Base-by-base conservation (phyloP, 2,797 vertebrate species). In the Petrocephalus schoutedeni region DNA sequence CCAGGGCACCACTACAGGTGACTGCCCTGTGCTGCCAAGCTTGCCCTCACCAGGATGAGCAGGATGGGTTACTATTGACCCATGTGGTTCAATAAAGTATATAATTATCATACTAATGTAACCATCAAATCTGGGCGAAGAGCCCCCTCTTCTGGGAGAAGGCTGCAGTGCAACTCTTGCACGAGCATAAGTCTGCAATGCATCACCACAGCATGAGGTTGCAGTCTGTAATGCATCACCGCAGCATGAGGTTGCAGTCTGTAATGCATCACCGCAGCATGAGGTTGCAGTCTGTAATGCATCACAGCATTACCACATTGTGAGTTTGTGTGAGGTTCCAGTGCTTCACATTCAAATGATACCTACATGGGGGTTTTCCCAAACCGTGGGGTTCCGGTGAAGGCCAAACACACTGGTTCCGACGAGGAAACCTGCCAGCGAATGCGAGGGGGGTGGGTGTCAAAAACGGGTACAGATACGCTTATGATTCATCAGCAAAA, bases 351-450 rank as follows among this genome's bases (percentile, higher is more conserved):
- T n/a, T 61, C 7, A 51, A 51, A 0, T 61, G 59, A 10, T 61
- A 61, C 59, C 21, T 61, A 61, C 59, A 0, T 93, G 0, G 85
- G 95, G 96, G 86, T 95, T 95, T 90, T 96, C 95, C 95, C 95
- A 96, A 83, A 96, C 92, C 4, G 88, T 12, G 58, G 89, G 0
- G 57, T 96, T 96, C 91, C 92, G 92, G 89, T 96, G 95, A 88
- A 95, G 86, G 9, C 84, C 93, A 91, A 88, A 95, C 23, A 96
- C 61, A 84, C 88, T 92, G 21, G 87, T 90, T 90, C 89, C 94
- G 85, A 96, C 3, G 0, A 10, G 21, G 88, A 12, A 90, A 23
- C 95, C 96, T 96, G 56, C n/a, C 83, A 19, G 49, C 36, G 10
- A 0, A 77, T 45, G 59, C 0, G 21, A 45, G 87, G 49, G 64